Conservation (phyloP, 2,113 vertebrate species). For the Emydura subglobosa region DNA sequence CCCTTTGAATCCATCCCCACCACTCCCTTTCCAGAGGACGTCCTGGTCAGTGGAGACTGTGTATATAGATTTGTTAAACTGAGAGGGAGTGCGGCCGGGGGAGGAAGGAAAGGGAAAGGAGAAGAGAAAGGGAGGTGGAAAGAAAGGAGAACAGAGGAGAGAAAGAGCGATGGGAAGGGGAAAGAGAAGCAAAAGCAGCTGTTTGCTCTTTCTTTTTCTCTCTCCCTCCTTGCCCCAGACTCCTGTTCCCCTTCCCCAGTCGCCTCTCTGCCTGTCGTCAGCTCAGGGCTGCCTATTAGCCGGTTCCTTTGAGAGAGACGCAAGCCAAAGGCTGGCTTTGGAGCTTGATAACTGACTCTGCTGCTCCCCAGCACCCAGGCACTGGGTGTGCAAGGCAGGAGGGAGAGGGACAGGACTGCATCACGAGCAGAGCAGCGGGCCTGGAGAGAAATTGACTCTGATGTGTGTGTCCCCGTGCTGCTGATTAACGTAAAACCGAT, state of each 20-base stretch:
- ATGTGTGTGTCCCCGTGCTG: background rate
- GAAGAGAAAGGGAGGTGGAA: background rate
- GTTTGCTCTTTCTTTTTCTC: background rate
- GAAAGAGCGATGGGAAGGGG: background rate
- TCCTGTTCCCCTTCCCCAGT: background rate
- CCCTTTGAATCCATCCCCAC: background rate
- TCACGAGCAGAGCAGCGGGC: background rate
- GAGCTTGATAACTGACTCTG: background rate
- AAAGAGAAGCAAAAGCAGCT: background rate
- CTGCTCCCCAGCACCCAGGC: background rate
- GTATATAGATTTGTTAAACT: background rate
- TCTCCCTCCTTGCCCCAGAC: background rate
- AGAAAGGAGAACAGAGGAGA: background rate
- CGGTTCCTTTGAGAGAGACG: background rate
- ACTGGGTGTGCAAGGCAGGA: background rate
- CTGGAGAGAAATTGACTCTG: background rate
- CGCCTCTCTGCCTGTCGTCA: background rate
- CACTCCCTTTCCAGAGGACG: background rate
- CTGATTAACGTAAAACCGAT: background rate
- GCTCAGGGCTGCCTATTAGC: background rate
- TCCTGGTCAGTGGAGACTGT: background rate
- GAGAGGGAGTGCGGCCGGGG: background rate
- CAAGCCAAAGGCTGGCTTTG: background rate
- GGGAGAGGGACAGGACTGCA: background rate
- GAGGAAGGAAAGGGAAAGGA: background rate